phyloP scores from a whole-genome alignment of 2,888 invertebrate genomes.

The Drosophila robusta region DNA sequence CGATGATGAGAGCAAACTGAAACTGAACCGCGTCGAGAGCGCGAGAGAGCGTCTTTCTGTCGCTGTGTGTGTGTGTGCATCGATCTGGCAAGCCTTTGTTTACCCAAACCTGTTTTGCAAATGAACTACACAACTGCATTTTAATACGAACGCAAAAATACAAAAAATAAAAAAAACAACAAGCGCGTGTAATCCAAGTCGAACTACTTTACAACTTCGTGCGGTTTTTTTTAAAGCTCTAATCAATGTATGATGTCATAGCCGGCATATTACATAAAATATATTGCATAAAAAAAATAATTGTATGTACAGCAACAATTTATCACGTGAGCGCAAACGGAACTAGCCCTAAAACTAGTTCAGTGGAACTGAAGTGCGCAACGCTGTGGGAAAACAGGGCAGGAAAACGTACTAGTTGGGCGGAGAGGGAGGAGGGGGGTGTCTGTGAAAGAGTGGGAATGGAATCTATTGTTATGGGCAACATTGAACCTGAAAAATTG shows the following conservation, averaged over 20 bases:
- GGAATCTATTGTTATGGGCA: conserved; percentile 47
- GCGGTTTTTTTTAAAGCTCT: conserved; percentile 1
- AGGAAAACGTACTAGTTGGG: not conserved
- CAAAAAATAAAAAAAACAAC: too few relatives aligned
- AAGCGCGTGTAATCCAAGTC: conserved; percentile 31
- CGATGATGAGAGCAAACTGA: not conserved
- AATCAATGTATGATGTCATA: conserved; percentile 49
- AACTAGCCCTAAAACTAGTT: conserved; percentile 26
- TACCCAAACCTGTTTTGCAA: conserved; percentile 52
- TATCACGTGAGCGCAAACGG: conserved; percentile 20
- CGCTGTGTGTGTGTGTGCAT: conserved; percentile 17
- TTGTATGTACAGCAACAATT: conserved; percentile 1
- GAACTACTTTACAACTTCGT: conserved; percentile 35
- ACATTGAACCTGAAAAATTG: conserved; percentile 55
- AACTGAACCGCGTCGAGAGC: not conserved
- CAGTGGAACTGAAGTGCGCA: conserved; percentile 31
- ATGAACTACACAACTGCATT: conserved; percentile 40
- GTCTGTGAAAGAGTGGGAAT: too few relatives aligned
- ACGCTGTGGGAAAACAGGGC: conserved; percentile 27
- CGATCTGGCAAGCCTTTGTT: conserved; percentile 56
- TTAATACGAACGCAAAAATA: not conserved
- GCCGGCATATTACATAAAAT: conserved; percentile 35
- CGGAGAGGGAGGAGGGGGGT: not conserved
- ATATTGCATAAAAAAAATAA: conserved; percentile 7
- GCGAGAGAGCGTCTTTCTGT: not conserved